These are phyloP conservation scores for Galerucella calmariensis DNA, from an alignment of 2,888 invertebrate genomes.

Conservation along the genomic window DNA sequence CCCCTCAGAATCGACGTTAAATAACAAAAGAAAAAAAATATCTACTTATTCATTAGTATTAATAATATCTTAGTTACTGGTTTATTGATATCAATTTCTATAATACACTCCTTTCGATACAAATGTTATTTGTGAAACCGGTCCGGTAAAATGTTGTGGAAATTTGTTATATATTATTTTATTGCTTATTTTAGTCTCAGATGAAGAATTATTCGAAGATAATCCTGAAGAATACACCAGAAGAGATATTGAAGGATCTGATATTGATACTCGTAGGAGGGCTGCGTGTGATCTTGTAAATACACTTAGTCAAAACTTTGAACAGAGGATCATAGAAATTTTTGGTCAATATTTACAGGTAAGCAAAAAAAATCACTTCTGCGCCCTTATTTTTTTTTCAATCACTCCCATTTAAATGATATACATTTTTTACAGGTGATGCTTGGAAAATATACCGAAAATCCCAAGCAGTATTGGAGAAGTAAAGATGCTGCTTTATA, in stretches of 20 bases:
- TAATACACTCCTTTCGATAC: too few relatives aligned
- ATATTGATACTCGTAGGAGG: slow-evolving; percentile 94
- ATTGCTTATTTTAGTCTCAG: slow-evolving; percentile 73
- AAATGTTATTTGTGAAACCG: too few relatives aligned
- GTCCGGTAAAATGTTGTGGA: too few relatives aligned
- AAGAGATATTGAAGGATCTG: slow-evolving; percentile 97
- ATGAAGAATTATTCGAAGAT: slow-evolving; percentile 97
- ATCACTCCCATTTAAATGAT: background rate
- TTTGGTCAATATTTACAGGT: slow-evolving; percentile 90
- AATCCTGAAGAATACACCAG: slow-evolving; percentile 98
- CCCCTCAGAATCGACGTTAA: too few relatives aligned
- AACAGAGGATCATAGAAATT: slow-evolving; percentile 86
- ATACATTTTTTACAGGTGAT: slow-evolving; percentile 60
- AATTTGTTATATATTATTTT: background rate
- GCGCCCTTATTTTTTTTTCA: background rate
- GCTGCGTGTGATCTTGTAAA: slow-evolving; percentile 98
- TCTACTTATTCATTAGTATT: too few relatives aligned
- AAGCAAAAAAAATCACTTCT: slow-evolving; percentile 42
- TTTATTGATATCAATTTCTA: too few relatives aligned
- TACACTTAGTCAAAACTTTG: slow-evolving; percentile 88
- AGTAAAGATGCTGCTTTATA: slow-evolving; percentile 96
- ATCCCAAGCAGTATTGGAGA: slow-evolving; percentile 86
- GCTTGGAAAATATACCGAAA: slow-evolving; percentile 80
- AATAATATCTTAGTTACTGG: too few relatives aligned
- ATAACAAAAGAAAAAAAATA: too few relatives aligned